phyloP scores from a whole-genome alignment of 37 sponge, comb jelly and placozoan species.

The Petrosia ficiformis region DNA sequence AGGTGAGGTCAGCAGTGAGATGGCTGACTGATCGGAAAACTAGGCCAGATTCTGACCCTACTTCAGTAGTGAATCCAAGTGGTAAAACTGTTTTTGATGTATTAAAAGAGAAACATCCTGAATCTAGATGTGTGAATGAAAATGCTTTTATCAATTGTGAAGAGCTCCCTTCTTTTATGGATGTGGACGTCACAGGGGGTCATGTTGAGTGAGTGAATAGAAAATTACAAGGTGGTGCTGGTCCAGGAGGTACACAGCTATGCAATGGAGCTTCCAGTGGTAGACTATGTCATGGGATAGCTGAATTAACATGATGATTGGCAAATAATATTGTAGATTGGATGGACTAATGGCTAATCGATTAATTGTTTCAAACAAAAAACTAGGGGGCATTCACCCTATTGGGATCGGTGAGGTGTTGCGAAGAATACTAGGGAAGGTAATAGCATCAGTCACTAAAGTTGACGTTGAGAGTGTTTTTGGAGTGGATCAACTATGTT shows the following conservation, averaged over 20 bases:
- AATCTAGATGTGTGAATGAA: neutral
- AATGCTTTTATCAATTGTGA: conserved; percentile 18
- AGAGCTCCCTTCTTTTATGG: conserved; percentile 14
- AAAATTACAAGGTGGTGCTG: conserved; percentile 26
- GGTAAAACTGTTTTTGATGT: conserved; percentile 21
- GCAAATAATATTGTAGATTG: conserved; percentile 13
- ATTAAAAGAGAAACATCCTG: conserved; percentile 23
- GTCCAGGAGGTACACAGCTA: conserved; percentile 24
- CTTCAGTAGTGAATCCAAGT: neutral
- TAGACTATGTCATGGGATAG: conserved; percentile 12
- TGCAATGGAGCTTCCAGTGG: conserved; percentile 31
- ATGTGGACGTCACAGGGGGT: conserved; percentile 17
- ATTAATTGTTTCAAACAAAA: too few relatives aligned
- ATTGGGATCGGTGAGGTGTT: too few relatives aligned
- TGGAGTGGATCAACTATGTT: conserved; percentile 16
- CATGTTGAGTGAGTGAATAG: conserved; percentile 31
- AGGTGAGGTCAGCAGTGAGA: conserved; percentile 16
- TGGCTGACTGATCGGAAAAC: conserved; percentile 14
- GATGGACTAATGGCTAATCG: too few relatives aligned
- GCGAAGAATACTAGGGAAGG: conserved; percentile 32
- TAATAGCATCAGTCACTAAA: conserved; percentile 20
- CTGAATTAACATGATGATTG: conserved; percentile 14
- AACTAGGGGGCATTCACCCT: too few relatives aligned
- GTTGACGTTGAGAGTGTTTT: conserved; percentile 24
- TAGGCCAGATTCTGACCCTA: conserved; percentile 2